phyloP scores from a whole-genome alignment of 1,140 invertebrate species.

The Metaphire vulgaris region DNA sequence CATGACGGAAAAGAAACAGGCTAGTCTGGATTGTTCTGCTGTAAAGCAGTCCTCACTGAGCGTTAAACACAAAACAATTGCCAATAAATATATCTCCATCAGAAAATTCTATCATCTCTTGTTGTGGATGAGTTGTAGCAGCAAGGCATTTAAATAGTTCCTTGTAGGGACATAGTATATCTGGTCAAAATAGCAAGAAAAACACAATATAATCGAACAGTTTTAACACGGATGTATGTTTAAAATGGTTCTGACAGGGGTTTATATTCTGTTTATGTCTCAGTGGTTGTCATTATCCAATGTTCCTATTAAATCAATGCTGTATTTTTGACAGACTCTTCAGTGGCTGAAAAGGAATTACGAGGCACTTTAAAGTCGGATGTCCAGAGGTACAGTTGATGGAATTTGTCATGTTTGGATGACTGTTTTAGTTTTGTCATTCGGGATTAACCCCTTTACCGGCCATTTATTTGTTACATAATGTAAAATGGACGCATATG shows the following conservation, averaged over 20 bases:
- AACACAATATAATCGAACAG: neutral
- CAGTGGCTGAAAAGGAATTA: slow-evolving; percentile 78
- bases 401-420: slow-evolving; percentile 7
- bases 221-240: neutral
- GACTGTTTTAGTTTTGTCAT: slow-evolving; percentile 6
- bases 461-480: neutral
- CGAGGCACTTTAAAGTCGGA: slow-evolving; percentile 79
- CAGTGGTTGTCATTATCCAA: slow-evolving; percentile 61
- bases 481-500: neutral
- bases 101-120: too few relatives aligned
- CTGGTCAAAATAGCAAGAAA: too few relatives aligned
- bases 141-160: too few relatives aligned
- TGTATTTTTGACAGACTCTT: slow-evolving; percentile 56
- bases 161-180: too few relatives aligned
- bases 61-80: too few relatives aligned
- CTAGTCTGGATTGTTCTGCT: too few relatives aligned
- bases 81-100: too few relatives aligned
- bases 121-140: too few relatives aligned
- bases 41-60: too few relatives aligned
- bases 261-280: neutral
- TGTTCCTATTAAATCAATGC: slow-evolving; percentile 10
- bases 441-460: too few relatives aligned
- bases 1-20: too few relatives aligned
- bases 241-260: neutral
- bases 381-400: slow-evolving; percentile 58